Evolutionary conservation across 2,113 vertebrate genomes (phyloP).

Genomic region (Perccottus glenii): DNA sequence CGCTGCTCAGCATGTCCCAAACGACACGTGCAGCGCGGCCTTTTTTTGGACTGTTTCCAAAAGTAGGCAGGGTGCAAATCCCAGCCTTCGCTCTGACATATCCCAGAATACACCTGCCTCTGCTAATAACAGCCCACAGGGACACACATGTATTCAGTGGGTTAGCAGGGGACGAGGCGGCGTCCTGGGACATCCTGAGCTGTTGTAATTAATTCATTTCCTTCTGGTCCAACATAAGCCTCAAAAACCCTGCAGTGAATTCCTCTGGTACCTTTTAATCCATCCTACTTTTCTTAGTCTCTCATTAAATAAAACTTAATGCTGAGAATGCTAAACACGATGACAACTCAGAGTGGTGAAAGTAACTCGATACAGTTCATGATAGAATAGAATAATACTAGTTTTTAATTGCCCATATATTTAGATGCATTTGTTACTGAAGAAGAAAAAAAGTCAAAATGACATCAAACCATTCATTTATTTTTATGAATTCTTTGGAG

Average conservation of each 20-base stretch:
- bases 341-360: too few species aligned
- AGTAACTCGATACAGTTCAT: not conserved
- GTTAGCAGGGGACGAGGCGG: constrained; percentile 11
- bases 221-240: constrained; percentile 7
- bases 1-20: constrained; percentile 6
- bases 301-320: constrained; percentile 16
- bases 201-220: constrained; percentile 26
- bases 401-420: too few species aligned
- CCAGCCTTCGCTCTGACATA: constrained; percentile 31
- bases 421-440: too few species aligned
- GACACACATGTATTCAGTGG: constrained; percentile 35
- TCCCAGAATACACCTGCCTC: constrained; percentile 49
- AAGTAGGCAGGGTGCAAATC: constrained; percentile 46
- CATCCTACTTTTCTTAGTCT: not conserved
- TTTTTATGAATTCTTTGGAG: too few species aligned
- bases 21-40: constrained; percentile 28
- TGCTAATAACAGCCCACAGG: constrained; percentile 29
- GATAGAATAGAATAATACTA: too few species aligned
- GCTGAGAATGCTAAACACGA: not conserved
- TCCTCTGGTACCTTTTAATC: constrained; percentile 1
- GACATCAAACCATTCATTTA: too few species aligned
- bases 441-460: too few species aligned
- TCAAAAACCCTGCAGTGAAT: constrained; percentile 13
- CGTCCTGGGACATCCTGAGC: constrained; percentile 15
- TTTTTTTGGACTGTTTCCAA: constrained; percentile 46